A percentile compares a stretch with the other conserved stretches of the same genome.
These are phyloP conservation scores for Larimichthys crocea DNA, from an alignment of 2,113 vertebrate species.

Conservation along the genomic window DNA sequence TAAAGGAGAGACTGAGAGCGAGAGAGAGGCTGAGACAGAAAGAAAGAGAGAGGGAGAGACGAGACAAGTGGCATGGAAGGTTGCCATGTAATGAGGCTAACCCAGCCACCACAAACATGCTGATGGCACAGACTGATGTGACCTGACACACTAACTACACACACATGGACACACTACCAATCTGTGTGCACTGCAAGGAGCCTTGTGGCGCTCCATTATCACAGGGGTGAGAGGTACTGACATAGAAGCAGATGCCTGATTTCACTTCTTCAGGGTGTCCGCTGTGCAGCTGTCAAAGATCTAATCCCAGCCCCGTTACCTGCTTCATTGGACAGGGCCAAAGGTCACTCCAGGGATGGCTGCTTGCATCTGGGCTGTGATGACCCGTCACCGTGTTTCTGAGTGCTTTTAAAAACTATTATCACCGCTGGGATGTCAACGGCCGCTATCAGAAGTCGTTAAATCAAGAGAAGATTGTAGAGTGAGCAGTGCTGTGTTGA, in stretches of 20 bases:
- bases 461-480: conserved; percentile 34
- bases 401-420: conserved; percentile 78
- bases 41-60: conserved; percentile 2
- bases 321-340: conserved; percentile 79
- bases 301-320: conserved; percentile 80
- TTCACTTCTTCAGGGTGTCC: conserved; percentile 63
- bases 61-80: conserved; percentile 33
- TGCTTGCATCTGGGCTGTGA: conserved; percentile 54
- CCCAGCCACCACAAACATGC: conserved; percentile 60
- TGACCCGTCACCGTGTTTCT: conserved; percentile 35
- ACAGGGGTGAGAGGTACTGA: conserved; percentile 62
- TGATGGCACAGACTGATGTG: conserved; percentile 44
- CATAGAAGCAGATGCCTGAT: conserved; percentile 73
- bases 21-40: conserved; percentile 6
- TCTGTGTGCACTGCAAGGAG: conserved; percentile 35
- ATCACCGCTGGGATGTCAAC: conserved; percentile 60
- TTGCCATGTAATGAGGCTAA: conserved; percentile 52
- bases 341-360: conserved; percentile 57
- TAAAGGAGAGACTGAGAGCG: conserved; percentile 35
- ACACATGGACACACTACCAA: conserved; percentile 26
- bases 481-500: background rate
- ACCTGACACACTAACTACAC: conserved; percentile 28
- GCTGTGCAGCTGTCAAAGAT: conserved; percentile 72
- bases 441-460: conserved; percentile 45
- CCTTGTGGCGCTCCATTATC: conserved; percentile 62